These are phyloP conservation scores for Phrixothrix hirtus DNA, from an alignment of 2,888 invertebrate genomes.

Conservation along the genomic window DNA sequence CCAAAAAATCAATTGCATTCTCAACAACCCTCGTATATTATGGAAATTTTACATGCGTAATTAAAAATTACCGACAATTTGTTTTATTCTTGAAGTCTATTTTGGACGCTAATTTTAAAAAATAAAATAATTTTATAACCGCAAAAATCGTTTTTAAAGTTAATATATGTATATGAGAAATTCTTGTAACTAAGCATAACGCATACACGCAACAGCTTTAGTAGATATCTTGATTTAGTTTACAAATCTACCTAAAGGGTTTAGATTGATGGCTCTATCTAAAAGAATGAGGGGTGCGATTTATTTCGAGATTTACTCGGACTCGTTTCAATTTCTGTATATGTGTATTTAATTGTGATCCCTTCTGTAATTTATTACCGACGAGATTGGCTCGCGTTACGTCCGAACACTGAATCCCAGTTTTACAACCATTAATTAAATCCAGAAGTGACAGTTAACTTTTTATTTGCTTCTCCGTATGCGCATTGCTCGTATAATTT, in stretches of 20 bases:
- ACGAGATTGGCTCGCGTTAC: constrained; percentile 50
- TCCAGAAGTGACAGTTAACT: constrained; percentile 49
- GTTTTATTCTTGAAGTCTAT: too few species aligned
- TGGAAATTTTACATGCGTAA: too few species aligned
- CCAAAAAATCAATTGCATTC: too few species aligned
- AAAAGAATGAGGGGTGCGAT: constrained; percentile 44
- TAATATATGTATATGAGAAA: too few species aligned
- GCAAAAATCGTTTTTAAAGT: too few species aligned
- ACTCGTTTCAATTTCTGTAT: constrained; percentile 53
- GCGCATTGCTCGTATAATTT: constrained; percentile 16
- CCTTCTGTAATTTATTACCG: constrained; percentile 51
- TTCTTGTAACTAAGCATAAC: too few species aligned
- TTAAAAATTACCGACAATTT: too few species aligned
- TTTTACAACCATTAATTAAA: constrained; percentile 56
- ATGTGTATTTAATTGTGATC: constrained; percentile 55
- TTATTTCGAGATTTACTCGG: constrained; percentile 49
- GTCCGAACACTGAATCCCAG: constrained; percentile 49
- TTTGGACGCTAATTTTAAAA: too few species aligned
- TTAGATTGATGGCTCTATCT: constrained; percentile 46
- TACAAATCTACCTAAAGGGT: constrained; percentile 13
- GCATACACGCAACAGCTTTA: too few species aligned
- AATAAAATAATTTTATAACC: too few species aligned
- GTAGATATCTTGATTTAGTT: too few species aligned
- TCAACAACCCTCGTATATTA: too few species aligned
- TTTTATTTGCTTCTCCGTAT: constrained; percentile 45